Evolutionary conservation across 2,888 invertebrate genomes (phyloP).

Genomic region (Galerucella calmariensis): DNA sequence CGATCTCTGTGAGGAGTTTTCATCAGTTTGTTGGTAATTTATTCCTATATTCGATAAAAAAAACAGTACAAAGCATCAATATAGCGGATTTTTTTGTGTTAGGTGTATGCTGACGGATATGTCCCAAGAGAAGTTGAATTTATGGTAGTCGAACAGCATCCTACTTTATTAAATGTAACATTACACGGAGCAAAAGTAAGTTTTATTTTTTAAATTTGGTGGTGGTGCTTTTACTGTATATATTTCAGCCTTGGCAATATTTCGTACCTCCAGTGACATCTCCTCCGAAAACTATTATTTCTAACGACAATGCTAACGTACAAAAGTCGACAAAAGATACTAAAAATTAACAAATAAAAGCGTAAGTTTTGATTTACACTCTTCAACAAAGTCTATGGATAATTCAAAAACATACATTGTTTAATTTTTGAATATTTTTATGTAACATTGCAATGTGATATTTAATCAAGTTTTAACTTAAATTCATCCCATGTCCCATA

Average conservation of each 20-base stretch:
- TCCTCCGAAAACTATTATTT: conserved; percentile 60
- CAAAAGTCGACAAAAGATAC: conserved; percentile 51
- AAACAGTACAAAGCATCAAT: no score
- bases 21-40: no score
- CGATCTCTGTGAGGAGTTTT: no score
- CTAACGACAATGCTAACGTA: conserved; percentile 47
- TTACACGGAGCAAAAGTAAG: conserved; percentile 82
- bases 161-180: conserved; percentile 86
- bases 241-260: conserved; percentile 61
- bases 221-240: conserved; percentile 43
- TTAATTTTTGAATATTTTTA: no score
- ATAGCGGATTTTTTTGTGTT: conserved; percentile 38
- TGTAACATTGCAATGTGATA: no score
- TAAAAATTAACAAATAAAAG: neutral
- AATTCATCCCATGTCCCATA: no score
- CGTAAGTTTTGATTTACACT: neutral
- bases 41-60: no score
- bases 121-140: conserved; percentile 87
- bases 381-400: no score
- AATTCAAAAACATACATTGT: no score
- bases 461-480: no score
- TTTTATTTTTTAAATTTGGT: conserved; percentile 34
- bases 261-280: conserved; percentile 62
- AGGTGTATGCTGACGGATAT: conserved; percentile 88
- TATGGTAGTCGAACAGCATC: conserved; percentile 86